Base-by-base conservation (phyloP, 2,113 vertebrate species). In the Gobius niger region DNA sequence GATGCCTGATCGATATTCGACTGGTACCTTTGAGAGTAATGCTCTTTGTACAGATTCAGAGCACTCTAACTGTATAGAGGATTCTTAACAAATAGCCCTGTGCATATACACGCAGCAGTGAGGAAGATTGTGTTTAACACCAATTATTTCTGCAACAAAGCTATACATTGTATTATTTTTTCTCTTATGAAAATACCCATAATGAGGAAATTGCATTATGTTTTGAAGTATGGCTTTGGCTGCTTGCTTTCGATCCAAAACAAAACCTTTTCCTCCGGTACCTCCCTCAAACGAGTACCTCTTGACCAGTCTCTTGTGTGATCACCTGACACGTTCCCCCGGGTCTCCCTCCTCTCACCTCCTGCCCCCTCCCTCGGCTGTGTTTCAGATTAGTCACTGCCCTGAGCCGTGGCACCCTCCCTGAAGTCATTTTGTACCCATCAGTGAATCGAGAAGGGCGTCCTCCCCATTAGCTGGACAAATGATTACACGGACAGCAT, bases 341-440 rank as follows among this genome's bases (percentile, higher is more conserved):
- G 24, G 1, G 11, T 2, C 41, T 12, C 65, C 14, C 42, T 11
- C 52, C 44, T 19, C 47, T n/a, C 49, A 52, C 65, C 14, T 49
- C 19, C 16, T 10, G 5, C 47, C 13, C 16, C 60, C 78, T 64
- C 53, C 19, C 49, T 65, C 42, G 40, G 49, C 40, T 7, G 4
- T 70, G 60, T 47, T 62, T 47, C 42, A 68, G 42, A 76, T 78
- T 73, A 68, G 54, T 80, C 77, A 60, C 73, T 44, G 67, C 64
- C 44, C 49, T 34, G 18, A 56, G 65, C 63, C 49, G 19, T 34
- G 44, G 53, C 1, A 7, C 53, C 67, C 71, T 81, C 73, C 67
- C 79, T 24, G 2, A 24, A 73, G 75, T 46, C 69, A 44, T 75
- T 82, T 81, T 77, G 19, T 79, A 6, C 67, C 71, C 56, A 15